A percentile compares a stretch with the other conserved stretches of the same genome.
These are phyloP conservation scores for Cynocephalus volans DNA, from an alignment of 2,113 vertebrate genomes.

Conservation along the genomic window DNA sequence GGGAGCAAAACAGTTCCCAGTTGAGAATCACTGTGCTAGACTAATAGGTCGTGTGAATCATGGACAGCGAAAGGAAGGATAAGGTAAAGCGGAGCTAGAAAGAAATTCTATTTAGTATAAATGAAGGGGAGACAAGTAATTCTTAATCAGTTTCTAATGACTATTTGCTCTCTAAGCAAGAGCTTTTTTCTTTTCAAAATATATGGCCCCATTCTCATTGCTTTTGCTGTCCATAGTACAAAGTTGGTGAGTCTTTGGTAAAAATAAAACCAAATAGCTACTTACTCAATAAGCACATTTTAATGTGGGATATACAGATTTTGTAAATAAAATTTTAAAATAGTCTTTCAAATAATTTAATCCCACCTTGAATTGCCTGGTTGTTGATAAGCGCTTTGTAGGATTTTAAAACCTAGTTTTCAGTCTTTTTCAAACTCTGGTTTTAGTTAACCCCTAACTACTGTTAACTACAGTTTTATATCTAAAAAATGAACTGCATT, in stretches of 20 bases:
- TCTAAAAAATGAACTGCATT: background rate
- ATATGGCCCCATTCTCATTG: background rate
- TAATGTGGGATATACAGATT: background rate
- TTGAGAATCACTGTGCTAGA: background rate
- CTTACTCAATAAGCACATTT: slow-evolving; percentile 26
- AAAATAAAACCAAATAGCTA: slow-evolving; percentile 40
- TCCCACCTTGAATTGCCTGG: background rate
- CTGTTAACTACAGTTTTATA: background rate
- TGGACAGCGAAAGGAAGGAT: background rate
- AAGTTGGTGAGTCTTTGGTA: slow-evolving; percentile 7
- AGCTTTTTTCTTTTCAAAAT: background rate
- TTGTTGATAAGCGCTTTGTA: background rate
- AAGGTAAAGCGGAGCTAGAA: background rate
- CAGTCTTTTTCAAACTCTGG: background rate
- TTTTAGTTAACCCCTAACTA: slow-evolving; percentile 41
- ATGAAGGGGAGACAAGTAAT: background rate
- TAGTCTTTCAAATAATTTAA: slow-evolving; percentile 53
- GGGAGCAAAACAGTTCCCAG: background rate
- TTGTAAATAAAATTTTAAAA: slow-evolving; percentile 46
- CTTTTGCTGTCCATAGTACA: background rate
- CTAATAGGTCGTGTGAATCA: background rate
- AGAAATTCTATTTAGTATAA: background rate
- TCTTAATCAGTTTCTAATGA: background rate
- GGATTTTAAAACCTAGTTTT: background rate
- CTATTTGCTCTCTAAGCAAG: slow-evolving; percentile 6